phyloP scores from a whole-genome alignment of 2,113 vertebrate genomes.

The Ammodytes dubius region DNA sequence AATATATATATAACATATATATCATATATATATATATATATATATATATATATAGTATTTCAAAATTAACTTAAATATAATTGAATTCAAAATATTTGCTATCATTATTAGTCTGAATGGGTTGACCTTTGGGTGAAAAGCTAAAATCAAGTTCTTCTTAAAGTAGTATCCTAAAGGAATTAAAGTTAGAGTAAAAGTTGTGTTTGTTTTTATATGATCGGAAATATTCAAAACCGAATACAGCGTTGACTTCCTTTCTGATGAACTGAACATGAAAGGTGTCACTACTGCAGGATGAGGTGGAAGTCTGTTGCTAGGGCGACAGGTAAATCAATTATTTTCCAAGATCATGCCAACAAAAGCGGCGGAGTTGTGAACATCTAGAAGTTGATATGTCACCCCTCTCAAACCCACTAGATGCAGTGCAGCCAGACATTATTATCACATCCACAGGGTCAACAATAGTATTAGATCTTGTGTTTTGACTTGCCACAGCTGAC shows the following conservation, averaged over 20 bases:
- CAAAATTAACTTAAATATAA: neutral
- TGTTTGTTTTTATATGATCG: neutral
- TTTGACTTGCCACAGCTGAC: neutral
- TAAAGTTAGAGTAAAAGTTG: neutral
- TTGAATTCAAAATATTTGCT: neutral
- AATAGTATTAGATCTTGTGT: neutral
- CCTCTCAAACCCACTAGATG: neutral
- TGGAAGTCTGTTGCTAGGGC: slow-evolving; percentile 49
- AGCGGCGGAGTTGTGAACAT: slow-evolving; percentile 13
- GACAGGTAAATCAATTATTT: slow-evolving; percentile 10
- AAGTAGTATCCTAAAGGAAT: neutral
- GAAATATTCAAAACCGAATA: neutral
- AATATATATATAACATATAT: too few species aligned
- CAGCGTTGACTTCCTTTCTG: slow-evolving; percentile 1
- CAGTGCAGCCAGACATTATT: neutral
- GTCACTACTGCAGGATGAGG: slow-evolving; percentile 8
- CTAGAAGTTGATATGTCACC: slow-evolving; percentile 1
- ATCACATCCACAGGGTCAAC: neutral
- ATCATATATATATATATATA: too few species aligned
- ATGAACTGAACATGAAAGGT: neutral
- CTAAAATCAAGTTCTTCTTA: neutral
- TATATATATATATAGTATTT: neutral
- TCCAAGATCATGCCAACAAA: slow-evolving; percentile 28
- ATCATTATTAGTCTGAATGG: neutral
- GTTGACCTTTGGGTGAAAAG: neutral